Base-by-base conservation (phyloP, 2,113 vertebrate genomes). In the Zeus faber region DNA sequence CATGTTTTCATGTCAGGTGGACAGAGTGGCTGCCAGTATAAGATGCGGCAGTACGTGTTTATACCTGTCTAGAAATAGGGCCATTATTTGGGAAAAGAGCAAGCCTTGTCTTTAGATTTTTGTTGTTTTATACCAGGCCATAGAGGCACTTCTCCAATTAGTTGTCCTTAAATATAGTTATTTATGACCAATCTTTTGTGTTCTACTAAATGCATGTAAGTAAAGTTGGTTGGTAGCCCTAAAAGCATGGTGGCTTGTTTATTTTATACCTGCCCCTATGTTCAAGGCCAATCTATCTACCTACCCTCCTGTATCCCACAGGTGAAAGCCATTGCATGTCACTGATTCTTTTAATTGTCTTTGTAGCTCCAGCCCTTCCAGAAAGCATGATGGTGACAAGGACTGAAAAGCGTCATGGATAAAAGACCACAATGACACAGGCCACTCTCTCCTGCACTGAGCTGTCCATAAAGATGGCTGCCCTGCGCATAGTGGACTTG, bases 341-440 rank as follows among this genome's bases (percentile, higher is more conserved):
- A 16, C 16, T 67, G 49, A 6, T 54, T 43, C 43, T 13, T 64
- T 14, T 35, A 14, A 13, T 5, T 1, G 41, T 62, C 17, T 62
- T 27, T 20, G 33, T 51, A 77, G 83, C 50, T 65, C 37, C 49
- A 48, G 58, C 14, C 18, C 24, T 16, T 17, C 53, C 23, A 11
- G n/a, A 17, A 23, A 41, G 20, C 51, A 68, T 17, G 43, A 70
- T 57, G 64, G 54, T 6, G 54, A 52, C 1, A 37, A 57, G 13
- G 37, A 57, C 3, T 37, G 18, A 14, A 27, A 17, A 66, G 78
- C 77, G 85, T 69, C 82, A 86, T 90, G 79, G 84, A 66, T 87
- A 90, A 68, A 88, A 64, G 39, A 77, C 77, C 86, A 87, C 82
- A 76, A 95, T 95, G 93, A 90, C 90, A 72, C 92, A 94, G 67